Conservation (phyloP, 2,888 invertebrate genomes). For the Frankliniella intonsa region DNA sequence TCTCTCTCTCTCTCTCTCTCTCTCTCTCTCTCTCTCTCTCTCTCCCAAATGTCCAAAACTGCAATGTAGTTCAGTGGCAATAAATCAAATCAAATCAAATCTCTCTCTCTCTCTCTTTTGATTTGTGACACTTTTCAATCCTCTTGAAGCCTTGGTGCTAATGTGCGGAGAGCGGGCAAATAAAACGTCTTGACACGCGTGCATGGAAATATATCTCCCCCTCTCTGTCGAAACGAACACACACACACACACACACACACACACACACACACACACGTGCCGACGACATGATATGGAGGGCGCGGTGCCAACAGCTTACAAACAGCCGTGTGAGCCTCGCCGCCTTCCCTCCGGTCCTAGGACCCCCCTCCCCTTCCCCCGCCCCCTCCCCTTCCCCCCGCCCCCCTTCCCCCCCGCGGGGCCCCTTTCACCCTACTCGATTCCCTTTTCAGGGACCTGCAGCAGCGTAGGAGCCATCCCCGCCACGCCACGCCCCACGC, state of each 20-base stretch:
- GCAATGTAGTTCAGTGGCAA: too few species aligned
- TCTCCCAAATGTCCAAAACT: too few species aligned
- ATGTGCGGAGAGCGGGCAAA: constrained; percentile 12
- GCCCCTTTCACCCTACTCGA: not conserved
- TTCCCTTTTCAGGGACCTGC: too few species aligned
- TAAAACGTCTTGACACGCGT: constrained; percentile 8
- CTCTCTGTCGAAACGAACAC: not conserved
- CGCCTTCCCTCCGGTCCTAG: not conserved
- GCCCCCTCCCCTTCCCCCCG: too few species aligned
- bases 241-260: not conserved
- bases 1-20: too few species aligned
- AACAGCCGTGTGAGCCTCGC: not conserved
- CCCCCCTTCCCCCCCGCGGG: not conserved
- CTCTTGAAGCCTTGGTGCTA: not conserved
- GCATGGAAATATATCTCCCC: not conserved
- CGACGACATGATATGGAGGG: constrained; percentile 13
- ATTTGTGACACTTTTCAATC: constrained; percentile 16
- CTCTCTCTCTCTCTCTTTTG: too few species aligned
- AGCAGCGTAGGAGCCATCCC: too few species aligned
- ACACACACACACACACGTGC: not conserved
- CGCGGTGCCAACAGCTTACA: constrained; percentile 21
- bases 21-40: too few species aligned
- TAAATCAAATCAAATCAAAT: too few species aligned
- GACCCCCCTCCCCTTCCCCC: too few species aligned
- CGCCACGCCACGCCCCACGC: too few species aligned